Conservation (phyloP, 2,113 vertebrate genomes). For the Petrocephalus microphthalmus region DNA sequence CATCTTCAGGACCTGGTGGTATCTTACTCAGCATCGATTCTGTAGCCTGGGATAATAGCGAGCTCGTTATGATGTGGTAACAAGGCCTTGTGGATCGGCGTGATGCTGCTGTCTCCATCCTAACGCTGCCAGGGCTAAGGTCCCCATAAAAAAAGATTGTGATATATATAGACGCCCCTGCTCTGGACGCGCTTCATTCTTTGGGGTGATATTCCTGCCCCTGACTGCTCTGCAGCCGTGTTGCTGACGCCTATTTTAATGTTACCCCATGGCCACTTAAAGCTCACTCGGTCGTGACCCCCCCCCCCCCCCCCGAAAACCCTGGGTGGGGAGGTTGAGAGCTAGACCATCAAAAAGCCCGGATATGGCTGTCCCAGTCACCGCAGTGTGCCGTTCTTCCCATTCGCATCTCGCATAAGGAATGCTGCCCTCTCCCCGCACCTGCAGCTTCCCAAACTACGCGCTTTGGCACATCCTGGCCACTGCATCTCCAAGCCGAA, state of each 20-base stretch:
- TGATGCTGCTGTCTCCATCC: background rate
- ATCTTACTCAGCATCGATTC: background rate
- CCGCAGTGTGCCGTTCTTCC: too few species aligned
- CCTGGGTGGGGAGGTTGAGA: background rate
- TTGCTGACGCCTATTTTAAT: slow-evolving; percentile 4
- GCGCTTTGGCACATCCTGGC: too few species aligned
- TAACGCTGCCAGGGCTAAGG: background rate
- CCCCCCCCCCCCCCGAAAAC: slow-evolving; percentile 2
- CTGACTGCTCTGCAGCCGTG: background rate
- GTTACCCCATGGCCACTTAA: slow-evolving; percentile 4
- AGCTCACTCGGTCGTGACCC: slow-evolving; percentile 7
- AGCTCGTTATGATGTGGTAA: background rate
- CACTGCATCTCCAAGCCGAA: too few species aligned
- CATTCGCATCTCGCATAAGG: too few species aligned
- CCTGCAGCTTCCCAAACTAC: too few species aligned
- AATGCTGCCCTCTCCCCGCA: too few species aligned
- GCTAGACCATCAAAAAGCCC: slow-evolving; percentile 4
- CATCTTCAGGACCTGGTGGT: background rate
- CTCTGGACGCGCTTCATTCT: background rate
- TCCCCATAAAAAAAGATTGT: background rate
- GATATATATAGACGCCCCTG: too few species aligned
- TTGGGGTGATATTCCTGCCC: background rate
- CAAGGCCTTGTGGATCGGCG: background rate
- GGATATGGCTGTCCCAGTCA: background rate
- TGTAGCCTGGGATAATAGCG: background rate